Base-by-base conservation (phyloP, 2,888 invertebrate genomes). In the Xanthostigma xanthostigma region DNA sequence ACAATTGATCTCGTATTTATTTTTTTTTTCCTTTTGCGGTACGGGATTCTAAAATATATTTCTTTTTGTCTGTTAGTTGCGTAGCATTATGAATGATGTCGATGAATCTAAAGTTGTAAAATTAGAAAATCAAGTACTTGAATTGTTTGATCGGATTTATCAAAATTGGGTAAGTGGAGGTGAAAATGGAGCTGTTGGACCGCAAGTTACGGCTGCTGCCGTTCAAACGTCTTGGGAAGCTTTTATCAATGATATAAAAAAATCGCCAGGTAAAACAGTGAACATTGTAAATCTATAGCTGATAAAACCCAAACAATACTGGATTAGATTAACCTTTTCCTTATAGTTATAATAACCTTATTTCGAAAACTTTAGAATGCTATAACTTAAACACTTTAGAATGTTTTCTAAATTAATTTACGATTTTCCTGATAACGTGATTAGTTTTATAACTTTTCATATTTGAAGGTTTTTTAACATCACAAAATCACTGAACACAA, bases 61-160 rank as follows among this genome's bases (percentile, higher is more conserved):
- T 35, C 36, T 42, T 49, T 34, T 36, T 14, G 8, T 55, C 50
- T 48, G 43, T 12, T 59, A 86, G 84, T 78, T 87, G 36, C 81
- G 81, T 62, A 79, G 82, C 60, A 74, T 89, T 57, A 74, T 92
- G 47, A 82, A 81, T 62, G 87, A 86, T 58, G 81, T 87, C 1
- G 86, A 89, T 60, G 78, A 83, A 0, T 76, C 77, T 33, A 90
- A 90, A 66, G 83, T 87, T 38, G 79, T 79, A 34, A 82, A 84
- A 51, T 73, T 95, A 38, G 94, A 95, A 62, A 79, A 81, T 53
- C 92, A 94, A 67, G 82, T 93, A 2, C 69, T 95, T 38, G 91
- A 92, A 64, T 73, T 96, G 13, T 95, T 93, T 91, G 95, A 95
- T 67, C 74, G 90, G 51, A 76, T 94, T 41, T 95, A 95, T 67